These are phyloP conservation scores for Syngnathus rostellatus DNA, from an alignment of 2,797 vertebrate species.

Conservation along the genomic window DNA sequence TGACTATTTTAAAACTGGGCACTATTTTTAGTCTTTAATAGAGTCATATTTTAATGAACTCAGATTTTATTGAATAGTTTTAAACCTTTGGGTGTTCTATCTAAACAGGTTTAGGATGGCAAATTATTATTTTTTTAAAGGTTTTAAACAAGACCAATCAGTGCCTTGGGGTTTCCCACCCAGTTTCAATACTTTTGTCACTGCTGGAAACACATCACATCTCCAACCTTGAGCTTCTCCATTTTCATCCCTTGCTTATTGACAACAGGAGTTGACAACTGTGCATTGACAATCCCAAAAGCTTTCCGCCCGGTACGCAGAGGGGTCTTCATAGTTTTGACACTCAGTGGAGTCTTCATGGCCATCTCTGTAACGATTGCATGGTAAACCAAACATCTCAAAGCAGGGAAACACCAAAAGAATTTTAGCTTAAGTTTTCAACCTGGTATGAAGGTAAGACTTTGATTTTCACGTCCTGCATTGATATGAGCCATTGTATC, in stretches of 20 bases:
- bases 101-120: no score
- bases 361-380: conserved; percentile 3
- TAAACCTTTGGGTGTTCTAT: no score
- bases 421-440: background rate
- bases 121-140: no score
- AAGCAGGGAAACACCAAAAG: background rate
- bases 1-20: no score
- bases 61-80: no score
- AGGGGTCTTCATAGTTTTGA: conserved; percentile 39
- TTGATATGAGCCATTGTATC: conserved; percentile 49
- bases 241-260: conserved; percentile 39
- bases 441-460: conserved; percentile 54
- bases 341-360: conserved; percentile 24
- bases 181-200: background rate
- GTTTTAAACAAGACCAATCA: no score
- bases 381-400: background rate
- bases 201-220: background rate
- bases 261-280: conserved; percentile 30
- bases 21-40: no score
- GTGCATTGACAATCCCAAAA: conserved; percentile 50
- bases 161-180: background rate
- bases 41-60: no score
- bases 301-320: conserved; percentile 48
- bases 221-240: conserved; percentile 43
- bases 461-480: conserved; percentile 48